Percentiles rank a stretch among this genome's conserved stretches.
Conservation (phyloP, 2,888 invertebrate genomes). For the Schizotus pectinicornis region DNA sequence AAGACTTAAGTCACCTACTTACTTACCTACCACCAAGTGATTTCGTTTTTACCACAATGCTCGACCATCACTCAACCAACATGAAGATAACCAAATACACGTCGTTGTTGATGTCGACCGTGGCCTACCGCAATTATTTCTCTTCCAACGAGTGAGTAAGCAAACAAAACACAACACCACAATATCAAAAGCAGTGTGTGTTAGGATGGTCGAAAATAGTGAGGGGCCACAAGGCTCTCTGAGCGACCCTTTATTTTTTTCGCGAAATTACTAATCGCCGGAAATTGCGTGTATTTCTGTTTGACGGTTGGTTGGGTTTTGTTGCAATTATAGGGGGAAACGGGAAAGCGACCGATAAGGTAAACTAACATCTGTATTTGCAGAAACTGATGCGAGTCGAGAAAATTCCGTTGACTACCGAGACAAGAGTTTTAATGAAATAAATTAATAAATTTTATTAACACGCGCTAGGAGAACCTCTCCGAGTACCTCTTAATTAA, state of each 20-base stretch:
- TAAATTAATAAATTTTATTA: not conserved
- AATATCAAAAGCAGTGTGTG: not conserved
- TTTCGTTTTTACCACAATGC: no score
- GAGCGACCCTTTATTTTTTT: not conserved
- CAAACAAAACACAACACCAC: constrained; percentile 16
- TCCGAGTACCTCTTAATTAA: constrained; percentile 50
- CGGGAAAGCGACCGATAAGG: no score
- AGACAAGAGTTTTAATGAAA: not conserved
- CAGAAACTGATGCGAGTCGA: not conserved
- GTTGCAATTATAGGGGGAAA: not conserved
- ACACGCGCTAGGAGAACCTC: not conserved
- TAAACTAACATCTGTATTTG: no score
- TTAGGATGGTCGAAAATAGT: no score
- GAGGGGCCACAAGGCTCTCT: no score
- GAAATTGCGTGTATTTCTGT: not conserved
- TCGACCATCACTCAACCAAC: constrained; percentile 34
- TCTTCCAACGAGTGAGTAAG: constrained; percentile 52
- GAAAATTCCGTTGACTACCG: not conserved
- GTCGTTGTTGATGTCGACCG: constrained; percentile 71
- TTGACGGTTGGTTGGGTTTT: not conserved
- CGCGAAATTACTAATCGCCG: not conserved
- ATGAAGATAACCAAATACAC: constrained; percentile 78
- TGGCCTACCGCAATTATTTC: constrained; percentile 60
- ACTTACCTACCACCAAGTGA: no score
- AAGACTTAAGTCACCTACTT: no score